phyloP scores from a whole-genome alignment of 1,140 invertebrate species.

The Papilio helenus region DNA sequence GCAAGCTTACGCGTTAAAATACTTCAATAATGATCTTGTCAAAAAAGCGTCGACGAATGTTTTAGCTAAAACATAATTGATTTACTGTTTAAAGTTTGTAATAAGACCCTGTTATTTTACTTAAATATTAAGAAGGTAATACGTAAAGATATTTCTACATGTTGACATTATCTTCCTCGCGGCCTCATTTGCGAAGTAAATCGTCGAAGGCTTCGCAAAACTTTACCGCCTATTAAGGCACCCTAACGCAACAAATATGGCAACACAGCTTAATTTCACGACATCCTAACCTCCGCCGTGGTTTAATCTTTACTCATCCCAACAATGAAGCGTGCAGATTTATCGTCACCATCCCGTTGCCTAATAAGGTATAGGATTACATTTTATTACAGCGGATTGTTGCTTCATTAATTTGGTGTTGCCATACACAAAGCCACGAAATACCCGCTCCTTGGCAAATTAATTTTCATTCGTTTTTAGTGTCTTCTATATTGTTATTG shows the following conservation, averaged over 20 bases:
- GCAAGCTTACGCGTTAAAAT: no score
- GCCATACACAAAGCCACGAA: not conserved
- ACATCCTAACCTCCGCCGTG: constrained; percentile 34
- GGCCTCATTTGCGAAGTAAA: constrained; percentile 15
- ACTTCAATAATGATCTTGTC: no score
- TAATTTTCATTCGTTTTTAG: constrained; percentile 30
- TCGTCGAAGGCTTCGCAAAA: constrained; percentile 13
- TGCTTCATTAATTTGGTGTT: constrained; percentile 38
- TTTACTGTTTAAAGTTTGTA: no score
- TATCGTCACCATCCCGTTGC: constrained; percentile 34
- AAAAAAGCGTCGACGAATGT: no score
- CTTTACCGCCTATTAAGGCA: constrained; percentile 33
- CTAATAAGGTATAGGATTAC: constrained; percentile 41
- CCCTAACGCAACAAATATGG: constrained; percentile 37
- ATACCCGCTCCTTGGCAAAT: constrained; percentile 29
- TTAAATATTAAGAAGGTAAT: not conserved
- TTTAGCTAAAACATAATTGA: no score
- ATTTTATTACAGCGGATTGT: constrained; percentile 36
- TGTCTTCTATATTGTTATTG: not conserved
- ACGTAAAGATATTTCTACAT: constrained; percentile 6
- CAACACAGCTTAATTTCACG: constrained; percentile 39
- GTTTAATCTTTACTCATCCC: constrained; percentile 39
- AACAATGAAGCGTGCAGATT: constrained; percentile 38
- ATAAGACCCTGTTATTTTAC: not conserved
- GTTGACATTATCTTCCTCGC: constrained; percentile 4